Percentiles rank a stretch among this genome's conserved stretches.
Evolutionary conservation across 2,888 invertebrate genomes (phyloP).

Genomic region (Sphaerophoria rueppellii): DNA sequence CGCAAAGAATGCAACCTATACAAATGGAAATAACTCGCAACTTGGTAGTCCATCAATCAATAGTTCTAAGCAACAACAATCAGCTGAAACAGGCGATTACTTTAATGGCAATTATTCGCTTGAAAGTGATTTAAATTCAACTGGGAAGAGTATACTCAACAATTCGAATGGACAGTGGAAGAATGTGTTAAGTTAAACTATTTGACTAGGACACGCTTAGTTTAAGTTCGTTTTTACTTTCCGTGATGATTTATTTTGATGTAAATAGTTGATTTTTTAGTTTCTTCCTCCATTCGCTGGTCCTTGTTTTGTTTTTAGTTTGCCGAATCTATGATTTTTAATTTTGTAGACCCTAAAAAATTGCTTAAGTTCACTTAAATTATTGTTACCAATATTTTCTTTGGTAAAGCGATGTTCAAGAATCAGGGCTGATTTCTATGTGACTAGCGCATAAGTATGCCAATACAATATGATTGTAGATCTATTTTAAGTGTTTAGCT

Average conservation of each 20-base stretch:
- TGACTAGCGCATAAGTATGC: not conserved
- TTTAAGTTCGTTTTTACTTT: constrained; percentile 14
- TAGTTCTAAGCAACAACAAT: constrained; percentile 33
- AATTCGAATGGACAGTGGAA: constrained; percentile 68
- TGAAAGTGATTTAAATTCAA: constrained; percentile 43
- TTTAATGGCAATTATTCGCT: constrained; percentile 56
- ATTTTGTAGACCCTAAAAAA: too few relatives aligned
- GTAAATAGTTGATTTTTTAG: constrained; percentile 58
- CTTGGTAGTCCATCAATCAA: constrained; percentile 50
- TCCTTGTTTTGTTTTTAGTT: constrained; percentile 10
- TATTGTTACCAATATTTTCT: constrained; percentile 13
- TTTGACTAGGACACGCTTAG: not conserved
- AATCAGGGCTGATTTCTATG: not conserved
- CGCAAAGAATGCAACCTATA: constrained; percentile 40
- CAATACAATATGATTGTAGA: not conserved
- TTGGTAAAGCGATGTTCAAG: constrained; percentile 6
- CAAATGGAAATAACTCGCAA: constrained; percentile 55
- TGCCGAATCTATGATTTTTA: constrained; percentile 17
- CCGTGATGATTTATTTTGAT: not conserved
- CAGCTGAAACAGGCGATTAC: constrained; percentile 45
- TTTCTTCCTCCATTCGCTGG: constrained; percentile 1
- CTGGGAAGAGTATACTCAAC: constrained; percentile 52
- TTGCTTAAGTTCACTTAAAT: constrained; percentile 9
- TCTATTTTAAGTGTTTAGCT: not conserved
- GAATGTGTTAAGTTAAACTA: constrained; percentile 60